These are phyloP conservation scores for Hydrophis major DNA, from an alignment of 2,797 vertebrate genomes.

Conservation along the genomic window DNA sequence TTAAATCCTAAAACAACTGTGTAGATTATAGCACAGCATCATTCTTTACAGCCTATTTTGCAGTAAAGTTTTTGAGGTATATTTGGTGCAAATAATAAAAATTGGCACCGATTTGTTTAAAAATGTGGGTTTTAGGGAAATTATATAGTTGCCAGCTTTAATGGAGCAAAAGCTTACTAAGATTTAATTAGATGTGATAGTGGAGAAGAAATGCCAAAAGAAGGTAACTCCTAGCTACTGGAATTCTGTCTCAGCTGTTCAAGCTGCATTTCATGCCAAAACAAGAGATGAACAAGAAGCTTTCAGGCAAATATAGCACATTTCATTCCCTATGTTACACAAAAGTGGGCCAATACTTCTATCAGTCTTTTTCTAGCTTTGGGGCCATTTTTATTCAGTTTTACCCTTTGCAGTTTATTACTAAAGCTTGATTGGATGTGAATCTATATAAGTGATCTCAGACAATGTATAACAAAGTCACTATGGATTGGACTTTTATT, in stretches of 20 bases:
- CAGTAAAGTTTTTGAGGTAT: neutral
- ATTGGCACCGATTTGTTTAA: neutral
- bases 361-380: neutral
- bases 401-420: neutral
- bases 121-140: neutral
- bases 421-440: neutral
- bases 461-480: neutral
- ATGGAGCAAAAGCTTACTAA: neutral
- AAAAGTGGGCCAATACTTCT: neutral
- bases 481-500: neutral
- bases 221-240: neutral
- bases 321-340: neutral
- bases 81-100: neutral
- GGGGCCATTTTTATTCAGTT: neutral
- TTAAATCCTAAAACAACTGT: neutral
- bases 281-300: neutral
- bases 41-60: neutral
- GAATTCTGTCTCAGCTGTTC: neutral
- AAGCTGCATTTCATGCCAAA: neutral
- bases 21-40: neutral
- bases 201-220: neutral
- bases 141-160: neutral
- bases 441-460: neutral
- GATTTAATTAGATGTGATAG: neutral
- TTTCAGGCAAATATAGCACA: neutral